A percentile compares a stretch with the other conserved stretches of the same genome.
phyloP scores from a whole-genome alignment of 2,888 invertebrate genomes.

The Eurytoma californica region DNA sequence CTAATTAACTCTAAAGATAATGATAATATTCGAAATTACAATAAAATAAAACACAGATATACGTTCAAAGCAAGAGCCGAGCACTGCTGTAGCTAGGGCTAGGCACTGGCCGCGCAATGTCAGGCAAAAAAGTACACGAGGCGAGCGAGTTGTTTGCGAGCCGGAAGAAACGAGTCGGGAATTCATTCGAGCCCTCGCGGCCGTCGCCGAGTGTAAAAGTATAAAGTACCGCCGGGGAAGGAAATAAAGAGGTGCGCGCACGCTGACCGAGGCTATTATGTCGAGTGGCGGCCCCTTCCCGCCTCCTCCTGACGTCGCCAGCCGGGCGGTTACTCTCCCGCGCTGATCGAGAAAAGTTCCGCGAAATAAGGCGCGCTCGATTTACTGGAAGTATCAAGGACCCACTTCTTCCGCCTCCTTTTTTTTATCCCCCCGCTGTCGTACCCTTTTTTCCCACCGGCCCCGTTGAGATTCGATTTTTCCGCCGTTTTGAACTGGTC shows the following conservation, averaged over 20 bases:
- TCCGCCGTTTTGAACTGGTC: too few species aligned
- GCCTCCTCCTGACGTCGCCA: neutral
- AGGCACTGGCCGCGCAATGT: too few species aligned
- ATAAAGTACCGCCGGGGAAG: neutral
- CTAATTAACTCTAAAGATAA: too few species aligned
- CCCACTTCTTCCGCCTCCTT: neutral
- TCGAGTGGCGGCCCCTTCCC: constrained; percentile 16
- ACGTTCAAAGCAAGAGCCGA: too few species aligned
- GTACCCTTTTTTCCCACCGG: too few species aligned
- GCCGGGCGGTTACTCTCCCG: neutral
- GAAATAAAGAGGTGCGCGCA: constrained; percentile 6
- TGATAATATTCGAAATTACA: too few species aligned
- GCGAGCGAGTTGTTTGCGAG: neutral
- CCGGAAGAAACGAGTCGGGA: neutral
- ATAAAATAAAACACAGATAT: too few species aligned
- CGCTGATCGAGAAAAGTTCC: constrained; percentile 27
- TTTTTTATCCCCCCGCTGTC: too few species aligned
- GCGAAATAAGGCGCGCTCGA: constrained; percentile 31
- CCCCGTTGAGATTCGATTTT: too few species aligned
- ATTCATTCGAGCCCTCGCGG: constrained; percentile 1
- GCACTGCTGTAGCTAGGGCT: too few species aligned
- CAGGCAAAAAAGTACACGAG: neutral
- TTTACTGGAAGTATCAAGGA: constrained; percentile 31
- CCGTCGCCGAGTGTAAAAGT: constrained; percentile 1
- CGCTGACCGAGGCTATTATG: constrained; percentile 53